A percentile compares a stretch with the other conserved stretches of the same genome.
phyloP scores from a whole-genome alignment of 1,140 invertebrate species.

The Drosophila oshimai region DNA sequence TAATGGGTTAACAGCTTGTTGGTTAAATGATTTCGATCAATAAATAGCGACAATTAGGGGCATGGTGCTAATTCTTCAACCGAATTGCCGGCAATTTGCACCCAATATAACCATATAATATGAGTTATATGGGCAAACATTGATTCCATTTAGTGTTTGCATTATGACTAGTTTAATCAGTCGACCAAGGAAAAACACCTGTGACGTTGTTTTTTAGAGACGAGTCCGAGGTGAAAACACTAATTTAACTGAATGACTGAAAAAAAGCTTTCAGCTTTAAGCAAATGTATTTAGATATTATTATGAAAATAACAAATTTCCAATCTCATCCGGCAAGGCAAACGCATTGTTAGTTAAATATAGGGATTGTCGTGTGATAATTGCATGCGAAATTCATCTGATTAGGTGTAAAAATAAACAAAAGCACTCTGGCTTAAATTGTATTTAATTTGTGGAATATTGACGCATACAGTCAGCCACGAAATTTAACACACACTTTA shows the following conservation, averaged over 20 bases:
- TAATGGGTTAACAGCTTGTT: slow-evolving; percentile 3
- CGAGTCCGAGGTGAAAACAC: slow-evolving; percentile 9
- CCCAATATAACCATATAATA: not conserved
- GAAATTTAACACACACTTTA: not conserved
- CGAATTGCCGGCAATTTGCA: slow-evolving; percentile 7
- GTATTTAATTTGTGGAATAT: slow-evolving; percentile 15
- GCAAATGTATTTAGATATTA: slow-evolving; percentile 1
- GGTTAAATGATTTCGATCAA: slow-evolving; percentile 2
- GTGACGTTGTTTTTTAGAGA: not conserved
- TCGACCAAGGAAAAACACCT: slow-evolving; percentile 12
- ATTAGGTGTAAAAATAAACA: slow-evolving; percentile 35
- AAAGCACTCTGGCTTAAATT: slow-evolving; percentile 14
- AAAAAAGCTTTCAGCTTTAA: slow-evolving; percentile 9
- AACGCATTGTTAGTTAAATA: slow-evolving; percentile 8
- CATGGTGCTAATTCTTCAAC: not conserved
- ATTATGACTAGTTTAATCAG: not conserved
- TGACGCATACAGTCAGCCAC: not conserved
- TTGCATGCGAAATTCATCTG: slow-evolving; percentile 33
- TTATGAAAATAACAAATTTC: slow-evolving; percentile 40
- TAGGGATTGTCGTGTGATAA: slow-evolving; percentile 20
- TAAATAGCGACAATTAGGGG: not conserved
- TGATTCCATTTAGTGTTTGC: slow-evolving; percentile 2
- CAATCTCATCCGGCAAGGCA: slow-evolving; percentile 16
- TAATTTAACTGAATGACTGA: not conserved
- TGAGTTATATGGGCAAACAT: not conserved